Evolutionary conservation across 2,113 vertebrate genomes (phyloP), one percentile per base, ranked within the genome.

Genomic region (Craseonycteris thonglongyai): DNA sequence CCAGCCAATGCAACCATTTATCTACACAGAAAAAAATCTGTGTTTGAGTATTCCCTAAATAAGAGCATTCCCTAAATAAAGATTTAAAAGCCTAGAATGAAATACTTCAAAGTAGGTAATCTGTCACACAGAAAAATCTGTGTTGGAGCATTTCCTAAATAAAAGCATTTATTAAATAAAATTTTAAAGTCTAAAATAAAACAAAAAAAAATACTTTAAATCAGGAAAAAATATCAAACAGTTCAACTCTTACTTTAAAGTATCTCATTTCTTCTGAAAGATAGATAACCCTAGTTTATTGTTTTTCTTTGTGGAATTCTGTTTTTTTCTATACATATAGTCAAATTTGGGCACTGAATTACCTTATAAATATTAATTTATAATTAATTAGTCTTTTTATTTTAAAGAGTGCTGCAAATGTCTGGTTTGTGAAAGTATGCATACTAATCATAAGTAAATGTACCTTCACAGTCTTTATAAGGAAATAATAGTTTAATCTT

Each of bases 281-380:
- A 93, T 9, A 87, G 19, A 84, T 65, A 88, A 69, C 19, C 8
- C 13, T 71, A 90, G 30, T 82, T 88, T 90, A 85, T 94, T 94
- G 19, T 90, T 59, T 88, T 94, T 78, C 10, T n/a, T 93, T 86
- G 83, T 49, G 7, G 54, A 97, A 97, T 4, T 1, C 75, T 94
- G 35, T 95, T 35, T 13, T 21, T 59, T 51, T 51, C 40, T 90
- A 72, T 91, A 85, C 33, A 86, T 63, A 78, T 42, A 97, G 71
- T 81, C 88, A 97, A 96, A 97, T 96, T 58, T 56, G 97, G 78
- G 59, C 28, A 91, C 30, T 96, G 65, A 54, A 63, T 76, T 85
- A 75, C 59, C 85, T 97, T 95, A 98, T 98, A 98, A 98, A 98
- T 98, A 98, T 98, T 98, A 98, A 98, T 95, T 97, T 96, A 82